These are phyloP conservation scores for Narcine bancroftii DNA, from an alignment of 2,113 vertebrate genomes.

Conservation along the genomic window DNA sequence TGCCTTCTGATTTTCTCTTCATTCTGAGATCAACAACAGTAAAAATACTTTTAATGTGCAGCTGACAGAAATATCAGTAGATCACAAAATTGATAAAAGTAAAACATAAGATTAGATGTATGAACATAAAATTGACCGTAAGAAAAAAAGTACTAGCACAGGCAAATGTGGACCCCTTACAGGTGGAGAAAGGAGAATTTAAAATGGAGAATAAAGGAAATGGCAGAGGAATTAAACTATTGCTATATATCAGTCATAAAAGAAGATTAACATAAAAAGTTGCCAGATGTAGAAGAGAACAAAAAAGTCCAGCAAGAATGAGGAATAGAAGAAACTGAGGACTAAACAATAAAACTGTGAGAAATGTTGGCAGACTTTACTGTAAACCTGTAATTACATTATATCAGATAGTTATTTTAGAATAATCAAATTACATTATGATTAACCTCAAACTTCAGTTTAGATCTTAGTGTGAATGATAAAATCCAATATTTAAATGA, in stretches of 20 bases:
- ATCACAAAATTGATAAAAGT: background rate
- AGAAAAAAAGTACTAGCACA: no score
- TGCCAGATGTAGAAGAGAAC: no score
- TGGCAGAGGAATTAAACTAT: no score
- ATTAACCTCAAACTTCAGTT: background rate
- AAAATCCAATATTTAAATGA: background rate
- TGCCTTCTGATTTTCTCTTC: slow-evolving; percentile 60
- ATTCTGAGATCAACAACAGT: slow-evolving; percentile 54
- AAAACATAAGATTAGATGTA: background rate
- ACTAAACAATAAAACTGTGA: background rate
- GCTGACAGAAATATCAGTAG: background rate
- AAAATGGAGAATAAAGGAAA: no score
- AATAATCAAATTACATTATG: background rate
- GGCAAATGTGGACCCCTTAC: no score
- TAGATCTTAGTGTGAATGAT: background rate
- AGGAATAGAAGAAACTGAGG: no score
- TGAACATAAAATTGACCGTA: no score
- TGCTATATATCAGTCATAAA: no score
- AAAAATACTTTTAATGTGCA: no score
- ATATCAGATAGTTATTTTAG: background rate
- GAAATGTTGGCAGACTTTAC: background rate
- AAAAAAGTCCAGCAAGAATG: no score
- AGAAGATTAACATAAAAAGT: no score
- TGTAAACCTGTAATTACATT: background rate
- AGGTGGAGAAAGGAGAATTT: no score